Evolutionary conservation across 2,113 vertebrate genomes (phyloP).

Genomic region (Rousettus leschenaultii): DNA sequence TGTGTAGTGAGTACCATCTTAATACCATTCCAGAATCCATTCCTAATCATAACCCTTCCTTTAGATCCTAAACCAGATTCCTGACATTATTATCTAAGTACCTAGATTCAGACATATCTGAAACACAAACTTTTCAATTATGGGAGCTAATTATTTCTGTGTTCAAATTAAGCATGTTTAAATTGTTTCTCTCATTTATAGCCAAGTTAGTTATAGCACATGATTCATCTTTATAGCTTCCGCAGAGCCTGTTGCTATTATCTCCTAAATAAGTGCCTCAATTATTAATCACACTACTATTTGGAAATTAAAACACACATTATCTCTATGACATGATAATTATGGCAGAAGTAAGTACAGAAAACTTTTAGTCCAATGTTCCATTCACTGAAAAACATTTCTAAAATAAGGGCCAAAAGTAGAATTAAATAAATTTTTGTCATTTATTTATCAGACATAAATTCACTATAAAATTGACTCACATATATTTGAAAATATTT

Average conservation of each 20-base stretch:
- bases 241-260: neutral
- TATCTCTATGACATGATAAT: neutral
- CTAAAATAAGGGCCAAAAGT: neutral
- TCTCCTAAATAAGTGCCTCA: neutral
- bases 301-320: neutral
- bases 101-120: neutral
- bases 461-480: slow-evolving; percentile 63
- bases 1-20: neutral
- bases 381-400: neutral
- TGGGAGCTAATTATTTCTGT: neutral
- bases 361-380: neutral
- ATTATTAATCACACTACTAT: neutral
- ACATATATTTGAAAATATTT: slow-evolving; percentile 48
- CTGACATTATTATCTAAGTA: neutral
- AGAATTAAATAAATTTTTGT: neutral
- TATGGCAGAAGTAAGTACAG: neutral
- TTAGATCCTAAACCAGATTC: neutral
- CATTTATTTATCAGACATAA: slow-evolving; percentile 79
- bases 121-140: neutral
- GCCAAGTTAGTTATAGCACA: neutral
- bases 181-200: neutral
- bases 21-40: neutral
- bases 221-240: neutral
- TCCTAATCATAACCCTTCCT: neutral
- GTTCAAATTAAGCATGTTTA: neutral